A percentile compares a stretch with the other conserved stretches of the same genome.
Evolutionary conservation across 2,888 invertebrate genomes (phyloP).

Genomic region (Abrostola tripartita): DNA sequence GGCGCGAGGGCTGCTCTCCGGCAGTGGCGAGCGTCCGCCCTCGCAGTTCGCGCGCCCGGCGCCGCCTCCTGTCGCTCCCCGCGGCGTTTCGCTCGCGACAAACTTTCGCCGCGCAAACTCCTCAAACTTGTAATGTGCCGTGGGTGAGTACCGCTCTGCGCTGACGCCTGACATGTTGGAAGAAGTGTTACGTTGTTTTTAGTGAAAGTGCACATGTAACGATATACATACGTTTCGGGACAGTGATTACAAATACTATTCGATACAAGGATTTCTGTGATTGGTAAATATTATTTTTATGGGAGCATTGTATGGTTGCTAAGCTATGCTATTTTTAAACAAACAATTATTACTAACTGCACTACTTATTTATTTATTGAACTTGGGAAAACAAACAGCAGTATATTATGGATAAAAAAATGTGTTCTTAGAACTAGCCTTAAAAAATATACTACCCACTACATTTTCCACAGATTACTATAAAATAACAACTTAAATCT

Average conservation of each 20-base stretch:
- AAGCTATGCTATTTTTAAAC: not conserved
- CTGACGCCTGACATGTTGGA: conserved; percentile 13
- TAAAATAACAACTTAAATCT: no score
- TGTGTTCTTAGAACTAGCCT: no score
- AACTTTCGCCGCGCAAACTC: conserved; percentile 45
- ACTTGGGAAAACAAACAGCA: no score
- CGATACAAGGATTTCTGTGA: conserved; percentile 2
- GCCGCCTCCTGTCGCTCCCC: conserved; percentile 40
- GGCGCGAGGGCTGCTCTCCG: conserved; percentile 42
- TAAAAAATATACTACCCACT: no score
- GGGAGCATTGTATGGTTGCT: no score
- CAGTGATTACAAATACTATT: conserved; percentile 27
- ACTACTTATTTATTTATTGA: no score
- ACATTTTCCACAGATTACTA: no score
- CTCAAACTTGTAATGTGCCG: conserved; percentile 31
- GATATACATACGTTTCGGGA: conserved; percentile 6
- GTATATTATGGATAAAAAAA: no score
- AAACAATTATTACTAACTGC: not conserved
- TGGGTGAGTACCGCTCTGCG: not conserved
- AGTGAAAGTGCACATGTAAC: conserved; percentile 41
- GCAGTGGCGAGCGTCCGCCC: conserved; percentile 48
- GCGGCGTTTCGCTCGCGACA: conserved; percentile 33
- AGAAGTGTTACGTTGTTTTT: conserved; percentile 26
- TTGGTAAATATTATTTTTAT: conserved; percentile 29
- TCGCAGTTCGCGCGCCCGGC: conserved; percentile 45